Evolutionary conservation across 1,140 invertebrate species (phyloP).

Genomic region (Andrena cerasifolii): DNA sequence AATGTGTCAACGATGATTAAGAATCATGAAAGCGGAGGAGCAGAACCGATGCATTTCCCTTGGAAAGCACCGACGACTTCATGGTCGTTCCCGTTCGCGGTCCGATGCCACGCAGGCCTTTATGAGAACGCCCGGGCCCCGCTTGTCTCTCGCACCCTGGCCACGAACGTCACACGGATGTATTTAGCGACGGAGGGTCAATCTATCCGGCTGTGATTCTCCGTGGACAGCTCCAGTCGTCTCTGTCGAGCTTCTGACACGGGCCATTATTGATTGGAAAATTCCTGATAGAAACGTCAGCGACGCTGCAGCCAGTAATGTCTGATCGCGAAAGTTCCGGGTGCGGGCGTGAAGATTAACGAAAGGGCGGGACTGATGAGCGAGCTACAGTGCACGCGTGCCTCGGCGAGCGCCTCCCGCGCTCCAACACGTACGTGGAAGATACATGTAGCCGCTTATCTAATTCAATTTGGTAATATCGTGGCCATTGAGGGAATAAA

Average conservation of each 20-base stretch:
- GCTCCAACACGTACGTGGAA: constrained; percentile 64
- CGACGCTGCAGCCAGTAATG: not conserved
- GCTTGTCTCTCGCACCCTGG: constrained; percentile 53
- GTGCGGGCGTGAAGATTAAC: not conserved
- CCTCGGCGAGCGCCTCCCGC: constrained; percentile 34
- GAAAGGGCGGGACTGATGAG: not conserved
- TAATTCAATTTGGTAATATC: constrained; percentile 83
- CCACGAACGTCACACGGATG: constrained; percentile 77
- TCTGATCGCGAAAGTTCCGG: too few relatives aligned
- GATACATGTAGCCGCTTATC: constrained; percentile 77
- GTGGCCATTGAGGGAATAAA: constrained; percentile 81
- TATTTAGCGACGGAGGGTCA: constrained; percentile 80
- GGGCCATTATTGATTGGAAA: constrained; percentile 17
- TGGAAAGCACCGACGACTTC: constrained; percentile 30
- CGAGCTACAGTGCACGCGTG: not conserved
- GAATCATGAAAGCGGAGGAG: constrained; percentile 50
- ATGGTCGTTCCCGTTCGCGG: constrained; percentile 35
- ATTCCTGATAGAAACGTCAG: constrained; percentile 22
- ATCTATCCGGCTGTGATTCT: constrained; percentile 80
- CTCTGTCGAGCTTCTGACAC: not conserved
- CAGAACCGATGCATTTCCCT: constrained; percentile 55
- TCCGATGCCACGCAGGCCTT: constrained; percentile 33
- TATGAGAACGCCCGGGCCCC: constrained; percentile 43
- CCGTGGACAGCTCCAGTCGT: constrained; percentile 56
- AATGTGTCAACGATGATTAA: constrained; percentile 56